Evolutionary conservation across 2,888 invertebrate species (phyloP).

Genomic region (Drosophila imparisetae): DNA sequence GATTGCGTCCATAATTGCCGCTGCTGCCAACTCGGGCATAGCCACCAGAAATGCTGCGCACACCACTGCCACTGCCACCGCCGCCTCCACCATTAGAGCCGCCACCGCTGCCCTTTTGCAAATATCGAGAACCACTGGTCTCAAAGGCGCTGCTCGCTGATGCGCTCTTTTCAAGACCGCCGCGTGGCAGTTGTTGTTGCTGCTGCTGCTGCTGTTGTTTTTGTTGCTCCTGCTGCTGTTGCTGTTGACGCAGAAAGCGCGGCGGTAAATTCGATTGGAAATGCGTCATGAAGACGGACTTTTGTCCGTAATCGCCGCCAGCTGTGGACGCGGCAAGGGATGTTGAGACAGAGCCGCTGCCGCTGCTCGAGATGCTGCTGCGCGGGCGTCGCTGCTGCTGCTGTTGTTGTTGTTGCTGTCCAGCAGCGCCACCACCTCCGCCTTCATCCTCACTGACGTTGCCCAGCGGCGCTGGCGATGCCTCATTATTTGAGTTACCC

Average conservation of each 20-base stretch:
- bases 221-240: slow-evolving; percentile 74
- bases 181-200: slow-evolving; percentile 79
- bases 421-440: slow-evolving; percentile 22
- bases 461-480: slow-evolving; percentile 29
- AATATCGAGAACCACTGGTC: slow-evolving; percentile 63
- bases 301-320: slow-evolving; percentile 69
- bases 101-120: slow-evolving; percentile 65
- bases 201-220: slow-evolving; percentile 80
- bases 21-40: slow-evolving; percentile 50
- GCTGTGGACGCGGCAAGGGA: slow-evolving; percentile 40
- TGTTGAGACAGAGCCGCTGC: slow-evolving; percentile 44
- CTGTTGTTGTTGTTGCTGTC: slow-evolving; percentile 33
- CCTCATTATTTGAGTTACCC: slow-evolving; percentile 15
- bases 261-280: slow-evolving; percentile 94
- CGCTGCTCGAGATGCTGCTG: slow-evolving; percentile 65
- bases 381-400: slow-evolving; percentile 58
- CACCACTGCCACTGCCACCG: slow-evolving; percentile 49
- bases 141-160: slow-evolving; percentile 78
- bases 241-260: slow-evolving; percentile 92
- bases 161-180: slow-evolving; percentile 74
- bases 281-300: slow-evolving; percentile 87
- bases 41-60: slow-evolving; percentile 61
- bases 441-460: slow-evolving; percentile 67
- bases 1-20: slow-evolving; percentile 56
- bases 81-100: slow-evolving; percentile 35